Base-by-base conservation (phyloP, 2,888 invertebrate species). In the Belgica antarctica region DNA sequence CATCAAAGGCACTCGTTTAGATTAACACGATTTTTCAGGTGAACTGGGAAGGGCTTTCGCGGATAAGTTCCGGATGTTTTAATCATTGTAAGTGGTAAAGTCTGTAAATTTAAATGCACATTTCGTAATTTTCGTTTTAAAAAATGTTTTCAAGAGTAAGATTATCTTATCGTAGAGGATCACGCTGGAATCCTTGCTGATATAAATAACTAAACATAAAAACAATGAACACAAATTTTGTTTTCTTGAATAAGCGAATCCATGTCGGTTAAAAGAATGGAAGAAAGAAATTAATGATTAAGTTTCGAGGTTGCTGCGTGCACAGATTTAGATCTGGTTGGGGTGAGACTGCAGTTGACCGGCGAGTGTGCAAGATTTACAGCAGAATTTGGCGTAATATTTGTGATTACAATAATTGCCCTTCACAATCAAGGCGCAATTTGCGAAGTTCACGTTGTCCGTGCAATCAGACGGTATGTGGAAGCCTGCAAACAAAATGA, bases 371-470 rank as follows among this genome's bases (percentile, higher is more conserved):
- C 96, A 96, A 1, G 95, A 94, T 78, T 89, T 86, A 81, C 96
- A 97, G 81, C 96, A 97, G 86, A 95, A 94, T 80, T 85, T 86
- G 73, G 93, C 92, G 80, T 96, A 97, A 82, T 95, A 96, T 73
- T 85, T 84, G 82, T 96, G 94, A n/a, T 83, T 82, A 78, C 96
- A 97, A 78, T 89, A 92, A 71, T 85, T 84, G 71, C 89, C 94
- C 76, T 85, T 83, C 1, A 96, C 94, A 75, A 96, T 96, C 70
- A 96, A 84, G 52, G 85, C 83, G 79, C 96, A 97, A 77, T 94
- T 92, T 68, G 96, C 95, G 78, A 94, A 92, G 83, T 86, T 89
- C 47, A 87, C 86, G 77, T 89, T 94, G 81, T 96, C 96, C 62
- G 87, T 88, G 78, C 96, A 96, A 75, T 86, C 87, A 10, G 89